phyloP scores from a whole-genome alignment of 2,888 invertebrate species.

The Drosophila helvetica region DNA sequence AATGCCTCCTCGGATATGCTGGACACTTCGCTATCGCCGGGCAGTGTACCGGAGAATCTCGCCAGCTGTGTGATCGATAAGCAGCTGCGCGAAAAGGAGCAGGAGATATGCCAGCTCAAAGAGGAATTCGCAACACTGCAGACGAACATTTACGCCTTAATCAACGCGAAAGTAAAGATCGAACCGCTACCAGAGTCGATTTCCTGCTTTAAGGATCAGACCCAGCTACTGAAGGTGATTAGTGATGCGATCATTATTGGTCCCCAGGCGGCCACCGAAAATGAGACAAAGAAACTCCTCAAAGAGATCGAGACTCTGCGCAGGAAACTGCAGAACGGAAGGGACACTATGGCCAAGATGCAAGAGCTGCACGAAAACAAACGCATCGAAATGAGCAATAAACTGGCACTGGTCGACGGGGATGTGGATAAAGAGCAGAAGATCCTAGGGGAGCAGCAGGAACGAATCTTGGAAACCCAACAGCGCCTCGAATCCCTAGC shows the following conservation, averaged over 20 bases:
- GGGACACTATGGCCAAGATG: no score
- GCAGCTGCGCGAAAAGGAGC: conserved; percentile 81
- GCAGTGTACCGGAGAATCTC: conserved; percentile 81
- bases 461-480: conserved; percentile 9
- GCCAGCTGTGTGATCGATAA: conserved; percentile 82
- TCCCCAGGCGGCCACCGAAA: not conserved
- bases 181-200: not conserved
- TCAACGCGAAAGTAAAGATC: not conserved
- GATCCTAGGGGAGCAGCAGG: not conserved
- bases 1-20: conserved; percentile 78
- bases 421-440: no score
- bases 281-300: not conserved
- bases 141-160: not conserved
- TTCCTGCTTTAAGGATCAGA: not conserved
- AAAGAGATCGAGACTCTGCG: not conserved
- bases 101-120: conserved; percentile 71
- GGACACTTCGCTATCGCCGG: conserved; percentile 70
- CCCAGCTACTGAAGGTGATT: not conserved
- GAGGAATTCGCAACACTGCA: conserved; percentile 52
- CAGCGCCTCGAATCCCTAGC: not conserved
- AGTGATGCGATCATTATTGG: not conserved
- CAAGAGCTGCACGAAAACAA: no score
- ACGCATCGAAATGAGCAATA: accelerated
- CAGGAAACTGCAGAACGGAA: not conserved
- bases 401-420: no score